phyloP scores from a whole-genome alignment of 2,888 invertebrate genomes.

The Ptilodon capucinus region DNA sequence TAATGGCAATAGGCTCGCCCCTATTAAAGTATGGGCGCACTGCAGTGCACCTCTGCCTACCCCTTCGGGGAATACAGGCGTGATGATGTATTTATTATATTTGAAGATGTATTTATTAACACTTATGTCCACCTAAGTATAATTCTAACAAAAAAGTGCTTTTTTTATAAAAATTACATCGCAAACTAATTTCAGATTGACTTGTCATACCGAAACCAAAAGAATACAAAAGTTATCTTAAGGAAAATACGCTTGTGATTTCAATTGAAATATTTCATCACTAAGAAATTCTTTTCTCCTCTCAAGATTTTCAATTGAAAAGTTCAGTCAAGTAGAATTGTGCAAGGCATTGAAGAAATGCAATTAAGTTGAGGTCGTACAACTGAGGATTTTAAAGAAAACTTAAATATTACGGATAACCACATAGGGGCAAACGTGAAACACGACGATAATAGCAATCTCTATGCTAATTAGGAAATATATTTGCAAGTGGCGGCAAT shows the following conservation, averaged over 20 bases:
- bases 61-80: no score
- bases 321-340: neutral
- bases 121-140: no score
- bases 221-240: no score
- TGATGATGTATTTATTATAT: no score
- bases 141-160: no score
- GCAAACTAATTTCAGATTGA: no score
- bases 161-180: no score
- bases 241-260: neutral
- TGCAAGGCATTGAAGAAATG: conserved; percentile 8
- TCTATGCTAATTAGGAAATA: conserved; percentile 26
- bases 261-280: neutral
- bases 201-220: no score
- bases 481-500: conserved; percentile 11
- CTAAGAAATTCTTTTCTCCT: neutral
- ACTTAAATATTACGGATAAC: conserved; percentile 5
- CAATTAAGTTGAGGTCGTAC: conserved; percentile 8
- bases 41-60: no score
- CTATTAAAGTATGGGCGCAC: no score
- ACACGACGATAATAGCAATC: conserved; percentile 20
- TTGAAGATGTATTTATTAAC: no score
- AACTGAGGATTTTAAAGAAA: neutral
- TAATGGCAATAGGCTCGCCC: no score
- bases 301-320: neutral
- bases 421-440: conserved; percentile 7